phyloP scores from a whole-genome alignment of 2,113 vertebrate genomes.

The Upupa epops region DNA sequence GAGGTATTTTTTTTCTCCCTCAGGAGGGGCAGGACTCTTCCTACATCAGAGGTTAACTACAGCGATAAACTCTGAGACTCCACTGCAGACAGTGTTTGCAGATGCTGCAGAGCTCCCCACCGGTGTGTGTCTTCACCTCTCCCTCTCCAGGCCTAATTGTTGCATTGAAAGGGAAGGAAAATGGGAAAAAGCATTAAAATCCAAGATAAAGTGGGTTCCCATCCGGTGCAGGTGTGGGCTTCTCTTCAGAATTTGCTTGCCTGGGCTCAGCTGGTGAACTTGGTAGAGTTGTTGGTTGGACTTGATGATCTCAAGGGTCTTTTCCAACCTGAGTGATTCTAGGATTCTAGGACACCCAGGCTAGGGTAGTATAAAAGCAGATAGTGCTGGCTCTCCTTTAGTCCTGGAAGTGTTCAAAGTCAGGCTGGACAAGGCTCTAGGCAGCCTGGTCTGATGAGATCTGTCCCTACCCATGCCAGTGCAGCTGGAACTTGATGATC shows the following conservation, averaged over 20 bases:
- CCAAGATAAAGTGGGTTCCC: background rate
- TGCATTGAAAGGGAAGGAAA: background rate
- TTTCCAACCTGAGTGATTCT: too few species aligned
- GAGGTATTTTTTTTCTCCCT: slow-evolving; percentile 44
- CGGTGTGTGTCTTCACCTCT: background rate
- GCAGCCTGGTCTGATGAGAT: too few species aligned
- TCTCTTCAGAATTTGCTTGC: background rate
- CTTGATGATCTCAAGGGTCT: too few species aligned
- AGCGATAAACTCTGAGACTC: slow-evolving; percentile 38
- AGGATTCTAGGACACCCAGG: background rate
- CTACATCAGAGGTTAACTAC: slow-evolving; percentile 3
- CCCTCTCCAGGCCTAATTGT: background rate
- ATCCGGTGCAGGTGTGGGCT: background rate
- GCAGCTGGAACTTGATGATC: too few species aligned
- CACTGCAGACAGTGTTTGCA: background rate
- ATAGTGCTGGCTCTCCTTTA: background rate
- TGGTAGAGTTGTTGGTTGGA: too few species aligned
- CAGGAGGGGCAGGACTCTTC: background rate
- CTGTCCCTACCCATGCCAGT: too few species aligned
- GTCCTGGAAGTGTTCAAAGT: too few species aligned
- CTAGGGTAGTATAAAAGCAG: background rate
- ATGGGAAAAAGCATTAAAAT: accelerated
- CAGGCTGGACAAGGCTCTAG: too few species aligned
- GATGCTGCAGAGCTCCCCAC: background rate
- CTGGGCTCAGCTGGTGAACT: background rate